Percentiles rank a stretch among this genome's conserved stretches.
Conservation (phyloP, 2,888 invertebrate genomes). For the Rhimphoctona megacephalus region DNA sequence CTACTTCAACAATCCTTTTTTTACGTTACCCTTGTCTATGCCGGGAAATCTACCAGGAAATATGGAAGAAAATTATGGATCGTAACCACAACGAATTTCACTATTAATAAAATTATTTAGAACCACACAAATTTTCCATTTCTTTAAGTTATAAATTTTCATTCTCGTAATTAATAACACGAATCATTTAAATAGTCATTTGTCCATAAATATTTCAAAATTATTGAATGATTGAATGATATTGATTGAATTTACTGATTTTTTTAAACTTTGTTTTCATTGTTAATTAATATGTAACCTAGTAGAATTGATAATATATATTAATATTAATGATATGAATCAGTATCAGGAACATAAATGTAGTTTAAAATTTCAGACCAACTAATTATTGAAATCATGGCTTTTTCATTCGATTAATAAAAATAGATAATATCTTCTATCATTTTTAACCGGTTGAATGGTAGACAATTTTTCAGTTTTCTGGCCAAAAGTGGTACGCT, state of each 20-base stretch:
- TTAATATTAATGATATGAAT: not conserved
- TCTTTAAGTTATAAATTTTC: not conserved
- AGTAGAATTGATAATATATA: not conserved
- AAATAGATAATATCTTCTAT: not conserved
- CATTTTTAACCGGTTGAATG: too few species aligned
- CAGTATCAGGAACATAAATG: not conserved
- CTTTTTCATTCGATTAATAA: too few species aligned
- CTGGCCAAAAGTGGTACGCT: too few species aligned
- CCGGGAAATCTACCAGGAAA: slow-evolving; percentile 20
- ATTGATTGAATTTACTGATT: not conserved
- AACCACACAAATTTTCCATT: not conserved
- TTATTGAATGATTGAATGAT: too few species aligned
- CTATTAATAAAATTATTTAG: not conserved
- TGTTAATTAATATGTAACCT: not conserved
- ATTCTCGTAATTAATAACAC: not conserved
- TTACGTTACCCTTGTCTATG: not conserved
- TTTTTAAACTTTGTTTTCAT: too few species aligned
- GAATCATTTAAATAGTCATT: not conserved
- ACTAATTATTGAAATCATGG: too few species aligned
- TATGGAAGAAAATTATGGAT: slow-evolving; percentile 10
- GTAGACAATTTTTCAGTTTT: too few species aligned
- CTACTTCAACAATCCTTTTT: not conserved
- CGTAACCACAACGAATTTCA: not conserved
- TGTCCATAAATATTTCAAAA: not conserved
- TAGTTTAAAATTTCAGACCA: too few species aligned